Evolutionary conservation across 2,797 vertebrate genomes (phyloP), one percentile per base, ranked within the genome.

Genomic region (Sylvia borin): DNA sequence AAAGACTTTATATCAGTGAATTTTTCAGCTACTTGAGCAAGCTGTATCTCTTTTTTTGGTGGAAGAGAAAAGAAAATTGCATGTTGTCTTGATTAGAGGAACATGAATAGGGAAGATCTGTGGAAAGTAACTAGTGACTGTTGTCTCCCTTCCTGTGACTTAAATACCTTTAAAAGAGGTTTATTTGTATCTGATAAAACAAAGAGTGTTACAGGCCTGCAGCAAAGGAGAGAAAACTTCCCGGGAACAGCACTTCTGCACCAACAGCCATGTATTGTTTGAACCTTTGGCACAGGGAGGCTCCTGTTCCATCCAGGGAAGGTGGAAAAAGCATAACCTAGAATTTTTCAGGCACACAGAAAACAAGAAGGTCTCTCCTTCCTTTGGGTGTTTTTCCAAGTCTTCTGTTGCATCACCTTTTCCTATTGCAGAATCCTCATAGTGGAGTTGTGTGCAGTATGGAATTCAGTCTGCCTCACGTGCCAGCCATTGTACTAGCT

Each of bases 391-490:
- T 72, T 22, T 90, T 34, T 79, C 53, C 36, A 84, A 85, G 16
- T 54, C 27, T 64, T 72, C 15, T 54, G 32, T 67, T 92, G 25
- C 53, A 92, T 87, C 67, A 89, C 75, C 64, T 76, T 66, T 93
- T 89, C 53, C 67, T 80, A 27, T 19, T 67, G 55, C 45, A 85
- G 83, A 90, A 82, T 25, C 57, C 11, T 92, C 3, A 0, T 20
- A 29, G 3, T 10, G 32, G 21, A 7, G 22, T 18, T 80, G 29
- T 45, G 38, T 73, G 32, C 31, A 48, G 12, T 50, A 36, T n/a
- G 55, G 75, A 94, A 94, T 62, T 82, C 90, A 96, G 67, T 87
- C 91, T 94, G 80, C 75, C 84, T 85, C 80, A 79, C 36, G 9
- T 81, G 72, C 91, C 83, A 95, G 72, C 26, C 92, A 94, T 62